These are phyloP conservation scores for Diglossa cyanea DNA, from an alignment of 2,797 vertebrate genomes.

Conservation along the genomic window DNA sequence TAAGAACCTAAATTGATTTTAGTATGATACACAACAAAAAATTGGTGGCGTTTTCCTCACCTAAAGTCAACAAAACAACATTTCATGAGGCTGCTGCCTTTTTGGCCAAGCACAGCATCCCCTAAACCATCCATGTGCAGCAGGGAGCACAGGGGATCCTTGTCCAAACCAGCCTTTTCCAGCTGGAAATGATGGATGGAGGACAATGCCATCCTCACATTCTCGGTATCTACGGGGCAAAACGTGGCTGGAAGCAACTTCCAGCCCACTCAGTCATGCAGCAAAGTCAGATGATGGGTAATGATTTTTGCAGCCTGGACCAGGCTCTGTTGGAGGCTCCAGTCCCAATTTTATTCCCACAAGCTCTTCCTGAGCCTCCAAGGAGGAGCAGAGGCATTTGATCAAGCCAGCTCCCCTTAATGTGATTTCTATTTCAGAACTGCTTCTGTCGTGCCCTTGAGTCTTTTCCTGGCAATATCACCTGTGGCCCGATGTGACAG, in stretches of 20 bases:
- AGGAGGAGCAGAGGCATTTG: background rate
- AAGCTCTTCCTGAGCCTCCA: background rate
- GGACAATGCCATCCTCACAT: background rate
- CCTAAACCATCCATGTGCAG: accelerated
- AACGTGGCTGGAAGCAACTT: slow-evolving; percentile 19
- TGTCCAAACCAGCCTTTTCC: background rate
- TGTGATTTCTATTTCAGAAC: background rate
- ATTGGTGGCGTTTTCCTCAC: background rate
- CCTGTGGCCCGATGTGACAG: slow-evolving; percentile 53
- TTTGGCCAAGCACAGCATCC: background rate
- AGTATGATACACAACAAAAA: background rate
- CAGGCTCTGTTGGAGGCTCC: background rate
- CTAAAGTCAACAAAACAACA: background rate
- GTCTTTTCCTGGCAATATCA: slow-evolving; percentile 44
- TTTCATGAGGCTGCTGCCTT: background rate
- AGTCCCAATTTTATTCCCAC: background rate
- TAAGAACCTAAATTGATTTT: background rate
- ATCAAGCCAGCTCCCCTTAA: slow-evolving; percentile 15
- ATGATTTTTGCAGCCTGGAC: slow-evolving; percentile 40
- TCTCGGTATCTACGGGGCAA: background rate
- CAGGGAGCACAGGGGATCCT: background rate
- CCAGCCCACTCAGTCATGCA: slow-evolving; percentile 27
- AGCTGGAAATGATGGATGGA: background rate
- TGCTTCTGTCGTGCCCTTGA: background rate
- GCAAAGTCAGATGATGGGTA: slow-evolving; percentile 33